Conservation (phyloP, 2,113 vertebrate species). For the Sceloporus undulatus region DNA sequence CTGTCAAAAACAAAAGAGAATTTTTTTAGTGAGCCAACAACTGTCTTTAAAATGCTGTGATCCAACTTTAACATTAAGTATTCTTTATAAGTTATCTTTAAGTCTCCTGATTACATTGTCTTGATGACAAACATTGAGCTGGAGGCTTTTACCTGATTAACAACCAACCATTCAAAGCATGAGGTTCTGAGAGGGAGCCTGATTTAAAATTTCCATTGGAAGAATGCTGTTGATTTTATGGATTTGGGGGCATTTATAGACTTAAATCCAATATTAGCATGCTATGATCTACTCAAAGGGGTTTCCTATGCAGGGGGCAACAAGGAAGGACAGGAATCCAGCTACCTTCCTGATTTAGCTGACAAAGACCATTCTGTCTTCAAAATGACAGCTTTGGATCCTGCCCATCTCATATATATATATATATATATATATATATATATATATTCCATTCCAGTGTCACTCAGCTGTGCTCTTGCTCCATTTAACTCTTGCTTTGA, state of each 20-base stretch:
- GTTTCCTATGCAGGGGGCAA: neutral
- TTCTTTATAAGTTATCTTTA: neutral
- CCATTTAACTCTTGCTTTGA: neutral
- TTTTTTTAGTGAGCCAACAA: neutral
- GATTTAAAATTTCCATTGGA: neutral
- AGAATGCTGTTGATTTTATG: neutral
- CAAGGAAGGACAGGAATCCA: neutral
- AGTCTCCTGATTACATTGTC: neutral
- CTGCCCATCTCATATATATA: neutral
- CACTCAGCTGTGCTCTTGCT: neutral
- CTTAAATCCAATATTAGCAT: no score
- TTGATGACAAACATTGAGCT: neutral
- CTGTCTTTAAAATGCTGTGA: neutral
- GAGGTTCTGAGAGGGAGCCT: neutral
- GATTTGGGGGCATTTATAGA: neutral
- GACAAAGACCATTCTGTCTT: neutral
- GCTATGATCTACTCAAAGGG: neutral
- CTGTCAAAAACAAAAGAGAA: neutral
- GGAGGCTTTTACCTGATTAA: neutral
- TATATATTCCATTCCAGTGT: neutral
- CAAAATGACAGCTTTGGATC: neutral
- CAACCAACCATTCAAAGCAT: neutral
- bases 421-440: neutral
- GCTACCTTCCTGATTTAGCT: neutral
- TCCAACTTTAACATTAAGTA: neutral